phyloP scores from a whole-genome alignment of 2,888 invertebrate genomes.

The Agriopis aurantiaria region DNA sequence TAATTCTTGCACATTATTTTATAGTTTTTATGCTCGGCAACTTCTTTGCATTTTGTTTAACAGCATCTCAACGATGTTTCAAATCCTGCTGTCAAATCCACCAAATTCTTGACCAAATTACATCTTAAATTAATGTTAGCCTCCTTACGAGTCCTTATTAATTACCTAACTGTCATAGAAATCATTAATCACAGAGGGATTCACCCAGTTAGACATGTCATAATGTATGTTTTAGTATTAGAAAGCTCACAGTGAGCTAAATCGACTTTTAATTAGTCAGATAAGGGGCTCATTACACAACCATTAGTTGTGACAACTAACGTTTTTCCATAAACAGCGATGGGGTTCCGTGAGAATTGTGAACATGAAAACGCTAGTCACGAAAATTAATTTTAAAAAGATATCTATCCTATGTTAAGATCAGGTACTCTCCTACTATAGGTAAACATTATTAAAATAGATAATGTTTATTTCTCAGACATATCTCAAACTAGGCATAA shows the following conservation, averaged over 20 bases:
- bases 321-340: slow-evolving; percentile 63
- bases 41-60: too few relatives aligned
- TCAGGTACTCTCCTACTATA: neutral
- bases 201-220: slow-evolving; percentile 69
- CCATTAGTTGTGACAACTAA: slow-evolving; percentile 79
- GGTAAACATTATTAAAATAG: too few relatives aligned
- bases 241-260: slow-evolving; percentile 74
- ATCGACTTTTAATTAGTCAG: slow-evolving; percentile 86
- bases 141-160: slow-evolving; percentile 20
- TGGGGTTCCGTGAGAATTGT: slow-evolving; percentile 59
- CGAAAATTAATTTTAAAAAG: neutral
- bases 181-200: slow-evolving; percentile 56
- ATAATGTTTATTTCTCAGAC: too few relatives aligned
- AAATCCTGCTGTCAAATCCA: slow-evolving; percentile 17
- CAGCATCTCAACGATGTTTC: slow-evolving; percentile 8
- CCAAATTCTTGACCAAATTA: slow-evolving; percentile 16
- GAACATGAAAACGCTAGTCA: neutral
- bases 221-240: slow-evolving; percentile 61
- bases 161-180: slow-evolving; percentile 36
- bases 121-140: slow-evolving; percentile 34
- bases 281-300: slow-evolving; percentile 82
- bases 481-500: too few relatives aligned
- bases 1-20: too few relatives aligned
- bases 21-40: too few relatives aligned
- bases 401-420: neutral